Evolutionary conservation across 92 coral and sea anemone genomes (phyloP).

Genomic region (Palythoa heliodiscus): DNA sequence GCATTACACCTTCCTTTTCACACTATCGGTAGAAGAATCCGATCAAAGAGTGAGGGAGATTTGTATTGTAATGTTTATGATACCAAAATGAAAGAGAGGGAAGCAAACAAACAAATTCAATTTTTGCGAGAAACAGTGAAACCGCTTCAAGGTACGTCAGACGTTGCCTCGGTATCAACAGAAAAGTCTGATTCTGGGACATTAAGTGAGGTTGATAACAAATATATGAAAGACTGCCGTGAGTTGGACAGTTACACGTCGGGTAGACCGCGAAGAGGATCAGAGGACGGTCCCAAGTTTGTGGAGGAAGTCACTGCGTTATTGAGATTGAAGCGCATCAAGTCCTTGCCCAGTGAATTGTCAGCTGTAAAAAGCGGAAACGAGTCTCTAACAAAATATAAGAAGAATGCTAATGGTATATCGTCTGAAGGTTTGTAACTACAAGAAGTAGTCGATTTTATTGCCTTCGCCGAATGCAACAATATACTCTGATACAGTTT

Average conservation of each 20-base stretch:
- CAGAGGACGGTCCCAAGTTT: conserved; percentile 15
- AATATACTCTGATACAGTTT: no score
- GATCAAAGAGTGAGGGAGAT: conserved; percentile 29
- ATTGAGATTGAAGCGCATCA: background rate
- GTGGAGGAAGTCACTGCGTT: background rate
- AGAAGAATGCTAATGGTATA: no score
- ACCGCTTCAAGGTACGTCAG: background rate
- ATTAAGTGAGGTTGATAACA: background rate
- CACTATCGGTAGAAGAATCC: background rate
- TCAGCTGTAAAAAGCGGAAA: background rate
- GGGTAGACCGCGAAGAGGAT: background rate
- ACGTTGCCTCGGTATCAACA: background rate
- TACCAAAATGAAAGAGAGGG: background rate
- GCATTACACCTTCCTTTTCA: background rate
- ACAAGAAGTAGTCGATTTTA: no score
- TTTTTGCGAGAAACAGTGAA: background rate
- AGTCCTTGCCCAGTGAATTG: conserved; percentile 24
- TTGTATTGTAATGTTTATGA: background rate
- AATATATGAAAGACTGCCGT: background rate
- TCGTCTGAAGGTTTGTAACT: conserved; percentile 1
- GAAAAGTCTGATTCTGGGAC: background rate
- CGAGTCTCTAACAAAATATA: background rate
- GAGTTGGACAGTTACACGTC: background rate
- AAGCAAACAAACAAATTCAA: background rate
- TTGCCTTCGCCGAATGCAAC: no score